Percentiles rank a stretch among this genome's conserved stretches.
Evolutionary conservation across 2,797 vertebrate species (phyloP).

Genomic region (Cirrhinus mrigala): DNA sequence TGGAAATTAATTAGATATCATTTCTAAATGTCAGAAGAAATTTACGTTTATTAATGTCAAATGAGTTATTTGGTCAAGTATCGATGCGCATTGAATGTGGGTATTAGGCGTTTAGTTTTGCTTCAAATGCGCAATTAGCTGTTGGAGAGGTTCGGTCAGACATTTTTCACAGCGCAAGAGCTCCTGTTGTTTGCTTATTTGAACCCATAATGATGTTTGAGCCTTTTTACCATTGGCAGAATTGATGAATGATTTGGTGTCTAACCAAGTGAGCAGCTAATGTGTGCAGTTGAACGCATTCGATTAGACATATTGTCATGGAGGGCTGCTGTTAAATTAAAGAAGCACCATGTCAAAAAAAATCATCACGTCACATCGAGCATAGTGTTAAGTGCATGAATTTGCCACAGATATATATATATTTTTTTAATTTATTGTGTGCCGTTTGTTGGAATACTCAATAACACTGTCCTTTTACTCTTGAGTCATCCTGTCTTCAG

Average conservation of each 20-base stretch:
- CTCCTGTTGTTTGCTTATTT: constrained; percentile 55
- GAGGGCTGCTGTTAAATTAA: constrained; percentile 40
- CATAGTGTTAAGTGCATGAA: not conserved
- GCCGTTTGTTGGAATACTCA: constrained; percentile 26
- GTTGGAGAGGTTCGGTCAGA: constrained; percentile 35
- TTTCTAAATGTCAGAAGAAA: constrained; percentile 54
- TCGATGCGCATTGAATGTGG: constrained; percentile 41
- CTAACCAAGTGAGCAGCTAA: constrained; percentile 58
- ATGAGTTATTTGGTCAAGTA: constrained; percentile 54
- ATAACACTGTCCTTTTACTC: constrained; percentile 29
- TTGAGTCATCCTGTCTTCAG: constrained; percentile 40
- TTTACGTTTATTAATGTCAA: constrained; percentile 53
- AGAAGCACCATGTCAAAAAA: constrained; percentile 18
- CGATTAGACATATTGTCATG: constrained; percentile 38
- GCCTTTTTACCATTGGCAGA: constrained; percentile 47
- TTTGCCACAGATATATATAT: not conserved
- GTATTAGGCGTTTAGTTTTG: constrained; percentile 49
- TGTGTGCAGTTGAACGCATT: constrained; percentile 43
- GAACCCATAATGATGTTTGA: constrained; percentile 55
- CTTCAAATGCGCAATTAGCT: constrained; percentile 52
- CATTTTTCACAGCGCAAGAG: constrained; percentile 52
- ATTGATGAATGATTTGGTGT: constrained; percentile 57
- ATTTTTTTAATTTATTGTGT: not conserved
- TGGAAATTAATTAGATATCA: constrained; percentile 49
- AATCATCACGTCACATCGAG: not conserved